Base-by-base conservation (phyloP, 2,888 invertebrate genomes). In the Zele albiditarsus region DNA sequence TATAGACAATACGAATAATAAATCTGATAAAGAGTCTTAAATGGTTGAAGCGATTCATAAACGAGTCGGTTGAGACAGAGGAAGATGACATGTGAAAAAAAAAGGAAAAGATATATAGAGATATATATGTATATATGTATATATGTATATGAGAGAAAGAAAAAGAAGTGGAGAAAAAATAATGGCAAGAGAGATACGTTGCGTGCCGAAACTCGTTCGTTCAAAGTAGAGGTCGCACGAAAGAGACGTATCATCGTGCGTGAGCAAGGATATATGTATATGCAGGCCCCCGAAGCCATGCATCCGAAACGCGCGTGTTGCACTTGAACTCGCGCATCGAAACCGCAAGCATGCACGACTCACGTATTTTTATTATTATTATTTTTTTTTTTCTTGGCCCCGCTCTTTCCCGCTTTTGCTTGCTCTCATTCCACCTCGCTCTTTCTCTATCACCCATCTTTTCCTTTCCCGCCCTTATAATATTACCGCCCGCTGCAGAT, bases 131-230 rank as follows among this genome's bases (percentile, higher is more conserved):
- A 38, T 38, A 31, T 31, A 31, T 31, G 0, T 31, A 31, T 31
- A 38, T 38, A 20, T 53, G n/a, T 6, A 53, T 53, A 53, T 53
- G 53, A 53, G n/a, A 23, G 53, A 53, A 20, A 53, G 23, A n/a
- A 53, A 53, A 53, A 53, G 5, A 23, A 67, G 25, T 23, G 1
- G 42, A 69, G 25, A 3, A 31, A 20, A 25, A 60, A 70, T 25
- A 38, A 70, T 33, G 31, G 23, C n/a, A 33, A 60, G 31, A 25
- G 60, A 53, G 38, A 70, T 57, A 49, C 46, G 70, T 70, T 70
- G 70, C 70, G 70, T 70, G 70, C 70, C 70, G 38, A 70, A 70
- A 70, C 70, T 70, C 70, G 70, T 70, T 70, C 70, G 60, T 58
- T 70, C n/a, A 8, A 53, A 20, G 53, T 53, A 53, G 53, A 46